Evolutionary conservation across 2,888 invertebrate genomes (phyloP).

Genomic region (Macrostomum cliftonense): DNA sequence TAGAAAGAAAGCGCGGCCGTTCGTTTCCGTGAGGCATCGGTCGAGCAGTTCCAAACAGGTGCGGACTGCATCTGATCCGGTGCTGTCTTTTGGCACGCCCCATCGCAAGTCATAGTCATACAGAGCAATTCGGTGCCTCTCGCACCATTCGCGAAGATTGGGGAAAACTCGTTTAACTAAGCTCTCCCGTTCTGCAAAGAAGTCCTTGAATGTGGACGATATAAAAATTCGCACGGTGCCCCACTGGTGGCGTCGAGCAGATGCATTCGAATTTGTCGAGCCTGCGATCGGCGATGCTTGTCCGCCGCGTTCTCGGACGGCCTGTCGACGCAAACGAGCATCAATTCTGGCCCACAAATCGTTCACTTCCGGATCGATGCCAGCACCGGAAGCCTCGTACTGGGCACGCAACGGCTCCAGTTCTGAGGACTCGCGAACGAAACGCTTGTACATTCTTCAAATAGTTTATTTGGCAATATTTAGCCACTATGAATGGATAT

Average conservation of each 20-base stretch:
- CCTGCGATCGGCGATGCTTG: no score
- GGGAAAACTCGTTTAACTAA: slow-evolving; percentile 29
- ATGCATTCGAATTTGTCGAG: no score
- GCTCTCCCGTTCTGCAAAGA: slow-evolving; percentile 29
- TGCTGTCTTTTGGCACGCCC: slow-evolving; percentile 33
- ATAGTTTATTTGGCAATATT: no score
- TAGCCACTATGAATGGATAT: no score
- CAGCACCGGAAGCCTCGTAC: no score
- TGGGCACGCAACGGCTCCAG: no score
- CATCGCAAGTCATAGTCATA: slow-evolving; percentile 35
- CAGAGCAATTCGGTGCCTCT: slow-evolving; percentile 20
- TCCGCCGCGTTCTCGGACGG: no score
- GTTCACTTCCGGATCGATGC: no score
- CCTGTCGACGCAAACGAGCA: no score
- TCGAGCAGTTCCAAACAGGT: slow-evolving; percentile 32
- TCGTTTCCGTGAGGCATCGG: slow-evolving; percentile 22
- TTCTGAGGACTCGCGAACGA: no score
- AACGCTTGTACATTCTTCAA: no score
- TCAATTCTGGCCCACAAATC: no score
- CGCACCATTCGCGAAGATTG: slow-evolving; percentile 28
- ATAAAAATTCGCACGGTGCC: slow-evolving; percentile 29
- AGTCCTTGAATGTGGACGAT: slow-evolving; percentile 34
- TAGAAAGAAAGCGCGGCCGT: slow-evolving; percentile 28
- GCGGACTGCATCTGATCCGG: slow-evolving; percentile 22
- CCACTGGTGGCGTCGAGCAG: slow-evolving; percentile 14